Conservation (phyloP, 2,888 invertebrate species). For the Polyploca ridens region DNA sequence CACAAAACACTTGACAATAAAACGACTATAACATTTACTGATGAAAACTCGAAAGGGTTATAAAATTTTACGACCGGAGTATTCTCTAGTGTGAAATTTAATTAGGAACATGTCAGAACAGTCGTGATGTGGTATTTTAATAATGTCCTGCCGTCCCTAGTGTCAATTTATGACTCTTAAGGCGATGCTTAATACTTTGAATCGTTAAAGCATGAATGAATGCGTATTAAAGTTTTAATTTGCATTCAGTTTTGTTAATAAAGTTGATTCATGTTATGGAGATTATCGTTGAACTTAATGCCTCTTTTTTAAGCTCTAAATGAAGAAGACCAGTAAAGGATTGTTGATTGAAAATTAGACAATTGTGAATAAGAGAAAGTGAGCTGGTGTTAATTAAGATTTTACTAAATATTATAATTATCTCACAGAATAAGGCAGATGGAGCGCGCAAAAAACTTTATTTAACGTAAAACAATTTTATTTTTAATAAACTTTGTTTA, state of each 20-base stretch:
- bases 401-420: too few relatives aligned
- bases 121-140: constrained; percentile 74
- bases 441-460: too few relatives aligned
- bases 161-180: constrained; percentile 64
- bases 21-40: constrained; percentile 55
- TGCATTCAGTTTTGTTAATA: constrained; percentile 30
- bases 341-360: too few relatives aligned
- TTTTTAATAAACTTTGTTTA: too few relatives aligned
- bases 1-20: constrained; percentile 29
- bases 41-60: constrained; percentile 69
- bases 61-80: constrained; percentile 70
- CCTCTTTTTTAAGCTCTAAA: neutral
- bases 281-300: neutral
- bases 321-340: too few relatives aligned
- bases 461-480: too few relatives aligned
- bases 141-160: constrained; percentile 65
- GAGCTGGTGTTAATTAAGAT: too few relatives aligned
- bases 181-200: constrained; percentile 47
- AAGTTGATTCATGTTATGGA: neutral
- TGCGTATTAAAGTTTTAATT: constrained; percentile 64
- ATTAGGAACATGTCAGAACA: constrained; percentile 70
- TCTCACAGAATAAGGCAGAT: too few relatives aligned
- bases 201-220: constrained; percentile 55
- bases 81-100: constrained; percentile 75
- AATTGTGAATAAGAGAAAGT: too few relatives aligned